These are phyloP conservation scores for Sphaerodactylus townsendi DNA, from an alignment of 2,113 vertebrate genomes.

Conservation along the genomic window DNA sequence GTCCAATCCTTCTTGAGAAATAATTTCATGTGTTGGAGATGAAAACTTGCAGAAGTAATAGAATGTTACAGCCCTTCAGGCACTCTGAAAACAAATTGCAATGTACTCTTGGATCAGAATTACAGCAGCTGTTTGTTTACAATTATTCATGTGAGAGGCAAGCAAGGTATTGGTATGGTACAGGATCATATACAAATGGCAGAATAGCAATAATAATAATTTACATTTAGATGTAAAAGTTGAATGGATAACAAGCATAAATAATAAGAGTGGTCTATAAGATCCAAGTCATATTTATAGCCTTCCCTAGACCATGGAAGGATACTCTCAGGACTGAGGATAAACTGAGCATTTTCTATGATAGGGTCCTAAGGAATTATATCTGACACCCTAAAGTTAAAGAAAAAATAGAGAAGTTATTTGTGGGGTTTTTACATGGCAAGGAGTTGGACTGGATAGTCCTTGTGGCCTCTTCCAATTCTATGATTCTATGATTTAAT, in stretches of 20 bases:
- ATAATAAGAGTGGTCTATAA: neutral
- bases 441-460: too few relatives aligned
- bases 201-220: neutral
- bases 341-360: neutral
- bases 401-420: neutral
- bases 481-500: too few relatives aligned
- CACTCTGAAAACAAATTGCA: neutral
- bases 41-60: neutral
- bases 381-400: neutral
- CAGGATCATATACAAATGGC: neutral
- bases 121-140: neutral
- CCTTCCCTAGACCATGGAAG: neutral
- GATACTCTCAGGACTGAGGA: neutral
- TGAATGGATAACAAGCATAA: neutral
- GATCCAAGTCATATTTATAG: neutral
- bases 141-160: neutral
- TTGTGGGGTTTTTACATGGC: too few relatives aligned
- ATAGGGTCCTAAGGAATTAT: neutral
- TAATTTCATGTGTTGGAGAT: neutral
- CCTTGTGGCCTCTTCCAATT: too few relatives aligned
- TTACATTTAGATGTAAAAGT: neutral
- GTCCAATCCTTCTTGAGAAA: neutral
- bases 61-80: neutral
- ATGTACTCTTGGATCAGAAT: neutral
- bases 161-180: neutral